Conservation (phyloP, 2,113 vertebrate genomes). For the Sinocyclocheilus rhinocerous region DNA sequence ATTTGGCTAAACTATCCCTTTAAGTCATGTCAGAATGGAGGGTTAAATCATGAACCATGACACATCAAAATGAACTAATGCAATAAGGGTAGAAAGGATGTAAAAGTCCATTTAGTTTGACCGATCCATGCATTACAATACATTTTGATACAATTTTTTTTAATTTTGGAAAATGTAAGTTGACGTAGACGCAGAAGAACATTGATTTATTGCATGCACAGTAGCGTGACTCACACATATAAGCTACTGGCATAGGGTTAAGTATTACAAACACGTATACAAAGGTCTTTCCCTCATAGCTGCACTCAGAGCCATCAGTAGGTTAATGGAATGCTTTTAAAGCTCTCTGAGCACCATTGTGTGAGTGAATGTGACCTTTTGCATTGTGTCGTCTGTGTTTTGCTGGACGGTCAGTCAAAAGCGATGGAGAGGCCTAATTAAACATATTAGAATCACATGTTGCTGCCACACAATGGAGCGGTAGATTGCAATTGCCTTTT, state of each 20-base stretch:
- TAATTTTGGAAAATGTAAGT: not conserved
- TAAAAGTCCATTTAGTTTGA: not conserved
- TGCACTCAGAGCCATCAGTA: conserved; percentile 37
- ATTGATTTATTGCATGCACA: conserved; percentile 24
- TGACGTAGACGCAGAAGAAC: not conserved
- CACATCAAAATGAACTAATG: not conserved
- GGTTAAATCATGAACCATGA: not conserved
- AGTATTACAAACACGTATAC: conserved; percentile 36
- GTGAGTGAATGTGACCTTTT: conserved; percentile 57
- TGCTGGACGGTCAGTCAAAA: conserved; percentile 69
- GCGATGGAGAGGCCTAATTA: conserved; percentile 71
- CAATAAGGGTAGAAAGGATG: not conserved
- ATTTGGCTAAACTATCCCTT: not conserved
- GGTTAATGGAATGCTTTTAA: conserved; percentile 60
- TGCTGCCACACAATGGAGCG: conserved; percentile 67
- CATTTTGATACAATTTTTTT: not conserved
- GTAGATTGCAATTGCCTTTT: conserved; percentile 70
- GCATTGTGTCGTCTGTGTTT: conserved; percentile 69
- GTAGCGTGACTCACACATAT: not conserved
- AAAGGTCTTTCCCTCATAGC: conserved; percentile 40
- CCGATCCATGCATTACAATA: not conserved
- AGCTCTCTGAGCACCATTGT: conserved; percentile 53
- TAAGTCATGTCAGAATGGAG: not conserved
- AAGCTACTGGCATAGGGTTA: conserved; percentile 13
- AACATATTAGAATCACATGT: conserved; percentile 70